Percentiles rank a stretch among this genome's conserved stretches.
These are phyloP conservation scores for Tridacna gigas DNA, from an alignment of 2,888 invertebrate genomes.

Conservation along the genomic window DNA sequence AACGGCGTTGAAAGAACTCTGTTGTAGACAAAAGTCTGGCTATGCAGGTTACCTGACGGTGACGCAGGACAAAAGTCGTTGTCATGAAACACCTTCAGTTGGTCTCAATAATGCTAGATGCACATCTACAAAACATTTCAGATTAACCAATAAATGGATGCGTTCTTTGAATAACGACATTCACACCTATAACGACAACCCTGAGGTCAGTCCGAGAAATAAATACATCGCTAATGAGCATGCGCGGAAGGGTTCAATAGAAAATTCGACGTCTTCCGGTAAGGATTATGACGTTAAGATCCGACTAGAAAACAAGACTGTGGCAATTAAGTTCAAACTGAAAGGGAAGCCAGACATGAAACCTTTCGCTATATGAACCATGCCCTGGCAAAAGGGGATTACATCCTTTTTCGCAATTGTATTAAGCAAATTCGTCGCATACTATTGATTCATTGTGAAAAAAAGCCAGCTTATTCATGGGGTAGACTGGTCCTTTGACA, in stretches of 20 bases:
- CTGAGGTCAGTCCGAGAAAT: neutral
- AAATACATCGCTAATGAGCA: neutral
- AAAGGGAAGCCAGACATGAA: neutral
- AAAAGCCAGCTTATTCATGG: no score
- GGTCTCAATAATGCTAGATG: slow-evolving; percentile 3
- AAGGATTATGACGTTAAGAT: slow-evolving; percentile 38
- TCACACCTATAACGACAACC: neutral
- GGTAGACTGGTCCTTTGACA: no score
- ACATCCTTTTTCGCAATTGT: no score
- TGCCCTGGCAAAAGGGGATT: no score
- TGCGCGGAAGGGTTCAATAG: neutral
- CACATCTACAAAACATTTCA: neutral
- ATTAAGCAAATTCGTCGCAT: no score
- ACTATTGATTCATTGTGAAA: no score
- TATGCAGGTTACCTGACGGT: neutral
- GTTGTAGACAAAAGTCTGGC: neutral
- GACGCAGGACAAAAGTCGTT: neutral
- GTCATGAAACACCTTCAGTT: neutral
- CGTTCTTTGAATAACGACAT: neutral
- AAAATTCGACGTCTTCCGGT: slow-evolving; percentile 13
- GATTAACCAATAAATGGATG: slow-evolving; percentile 11
- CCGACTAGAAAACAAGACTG: slow-evolving; percentile 27
- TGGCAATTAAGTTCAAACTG: slow-evolving; percentile 40
- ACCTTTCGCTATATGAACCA: neutral
- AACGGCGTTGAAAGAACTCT: slow-evolving; percentile 26